Conservation (phyloP, 2,888 invertebrate genomes). For the Diplazon laetatorius region DNA sequence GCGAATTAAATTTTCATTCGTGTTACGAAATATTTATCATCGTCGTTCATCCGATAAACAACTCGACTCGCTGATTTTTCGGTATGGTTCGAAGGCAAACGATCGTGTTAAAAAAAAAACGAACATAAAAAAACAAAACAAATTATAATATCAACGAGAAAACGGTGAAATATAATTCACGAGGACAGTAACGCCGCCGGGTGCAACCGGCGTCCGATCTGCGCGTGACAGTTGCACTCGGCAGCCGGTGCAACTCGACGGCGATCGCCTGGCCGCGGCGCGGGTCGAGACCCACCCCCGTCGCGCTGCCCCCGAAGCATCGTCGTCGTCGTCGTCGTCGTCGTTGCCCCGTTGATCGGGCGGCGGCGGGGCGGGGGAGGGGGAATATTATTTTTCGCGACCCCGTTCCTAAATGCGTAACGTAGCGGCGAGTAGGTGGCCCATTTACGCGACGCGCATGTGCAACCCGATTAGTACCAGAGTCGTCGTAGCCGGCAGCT, state of each 20-base stretch:
- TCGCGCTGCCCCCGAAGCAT: not conserved
- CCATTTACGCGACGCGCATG: constrained; percentile 78
- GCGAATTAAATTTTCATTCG: no score
- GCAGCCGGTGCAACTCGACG: not conserved
- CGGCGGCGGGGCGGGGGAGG: no score
- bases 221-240: constrained; percentile 17
- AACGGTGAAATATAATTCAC: constrained; percentile 1
- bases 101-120: no score
- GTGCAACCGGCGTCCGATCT: constrained; percentile 6
- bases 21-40: no score
- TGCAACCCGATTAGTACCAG: no score
- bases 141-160: no score
- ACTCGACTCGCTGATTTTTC: no score
- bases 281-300: no score
- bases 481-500: constrained; percentile 10
- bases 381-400: constrained; percentile 82
- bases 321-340: constrained; percentile 20
- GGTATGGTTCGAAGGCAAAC: no score
- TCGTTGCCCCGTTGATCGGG: constrained; percentile 75
- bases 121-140: no score
- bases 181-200: constrained; percentile 1
- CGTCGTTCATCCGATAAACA: no score
- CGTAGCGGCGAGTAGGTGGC: constrained; percentile 75
- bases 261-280: no score
- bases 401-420: constrained; percentile 78